Percentiles rank a stretch among this genome's conserved stretches.
Evolutionary conservation across 2,888 invertebrate species (phyloP).

Genomic region (Apotomis betuletana): DNA sequence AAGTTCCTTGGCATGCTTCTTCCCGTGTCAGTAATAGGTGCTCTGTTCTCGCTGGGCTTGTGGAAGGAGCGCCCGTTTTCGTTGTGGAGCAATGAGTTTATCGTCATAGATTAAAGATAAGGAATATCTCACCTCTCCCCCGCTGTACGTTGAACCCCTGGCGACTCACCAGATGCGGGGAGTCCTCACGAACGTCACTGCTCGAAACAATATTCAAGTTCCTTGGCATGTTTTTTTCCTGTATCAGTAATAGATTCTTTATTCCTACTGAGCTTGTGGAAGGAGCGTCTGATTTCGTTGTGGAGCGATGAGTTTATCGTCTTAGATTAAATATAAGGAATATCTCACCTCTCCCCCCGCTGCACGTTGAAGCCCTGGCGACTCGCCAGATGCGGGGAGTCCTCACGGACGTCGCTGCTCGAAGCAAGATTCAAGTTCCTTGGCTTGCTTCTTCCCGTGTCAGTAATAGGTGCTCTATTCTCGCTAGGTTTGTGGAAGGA

Average conservation of each 20-base stretch:
- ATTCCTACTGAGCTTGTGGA: conserved; percentile 70
- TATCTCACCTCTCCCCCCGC: conserved; percentile 4
- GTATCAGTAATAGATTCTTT: conserved; percentile 63
- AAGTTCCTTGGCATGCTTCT: conserved; percentile 83
- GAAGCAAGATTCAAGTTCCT: conserved; percentile 80
- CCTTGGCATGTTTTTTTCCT: conserved; percentile 73
- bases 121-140: background rate
- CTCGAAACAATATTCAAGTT: conserved; percentile 78
- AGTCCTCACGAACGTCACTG: conserved; percentile 41
- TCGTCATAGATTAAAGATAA: too few species aligned
- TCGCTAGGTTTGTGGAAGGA: conserved; percentile 75
- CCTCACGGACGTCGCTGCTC: conserved; percentile 44
- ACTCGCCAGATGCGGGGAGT: background rate
- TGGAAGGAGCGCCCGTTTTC: conserved; percentile 79
- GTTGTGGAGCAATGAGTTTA: conserved; percentile 53
- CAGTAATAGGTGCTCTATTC: conserved; percentile 60
- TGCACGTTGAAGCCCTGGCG: background rate
- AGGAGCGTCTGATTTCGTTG: conserved; percentile 73
- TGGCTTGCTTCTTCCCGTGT: conserved; percentile 78
- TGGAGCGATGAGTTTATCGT: conserved; percentile 48
- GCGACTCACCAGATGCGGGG: background rate
- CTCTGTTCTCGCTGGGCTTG: conserved; percentile 66
- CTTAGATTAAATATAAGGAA: too few species aligned
- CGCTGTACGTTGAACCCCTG: background rate
- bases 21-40: conserved; percentile 63